Conservation (phyloP, 2,888 invertebrate species). For the Strigamia transsilvanica region DNA sequence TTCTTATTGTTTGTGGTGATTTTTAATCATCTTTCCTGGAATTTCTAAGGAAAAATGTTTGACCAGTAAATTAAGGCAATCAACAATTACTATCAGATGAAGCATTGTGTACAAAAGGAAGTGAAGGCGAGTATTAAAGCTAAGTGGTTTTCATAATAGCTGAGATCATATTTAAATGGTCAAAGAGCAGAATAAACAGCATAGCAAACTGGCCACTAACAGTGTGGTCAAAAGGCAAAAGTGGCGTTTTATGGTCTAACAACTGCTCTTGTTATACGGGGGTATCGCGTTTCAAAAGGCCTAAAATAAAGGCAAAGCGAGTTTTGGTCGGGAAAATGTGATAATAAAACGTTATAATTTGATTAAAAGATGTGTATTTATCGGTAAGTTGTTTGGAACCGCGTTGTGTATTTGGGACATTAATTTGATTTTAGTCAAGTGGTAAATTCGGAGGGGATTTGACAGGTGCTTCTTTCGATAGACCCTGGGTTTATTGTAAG, state of each 20-base stretch:
- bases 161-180: conserved; percentile 2
- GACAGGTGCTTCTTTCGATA: conserved; percentile 5
- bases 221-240: background rate
- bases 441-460: background rate
- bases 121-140: background rate
- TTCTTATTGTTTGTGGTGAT: too few relatives aligned
- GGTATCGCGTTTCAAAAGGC: background rate
- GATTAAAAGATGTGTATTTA: background rate
- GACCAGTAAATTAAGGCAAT: too few relatives aligned
- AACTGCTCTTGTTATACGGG: background rate
- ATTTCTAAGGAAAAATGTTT: too few relatives aligned
- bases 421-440: background rate
- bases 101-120: background rate
- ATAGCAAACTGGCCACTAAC: background rate
- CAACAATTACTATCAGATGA: too few relatives aligned
- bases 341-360: background rate
- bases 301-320: background rate
- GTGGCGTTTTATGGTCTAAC: background rate
- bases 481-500: conserved; percentile 13
- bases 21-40: too few relatives aligned
- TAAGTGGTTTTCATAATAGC: conserved; percentile 19
- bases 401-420: background rate
- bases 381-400: too few relatives aligned
- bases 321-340: background rate
- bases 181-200: conserved; percentile 32